Conservation (phyloP, 2,113 vertebrate genomes). For the Macroglossus sobrinus region DNA sequence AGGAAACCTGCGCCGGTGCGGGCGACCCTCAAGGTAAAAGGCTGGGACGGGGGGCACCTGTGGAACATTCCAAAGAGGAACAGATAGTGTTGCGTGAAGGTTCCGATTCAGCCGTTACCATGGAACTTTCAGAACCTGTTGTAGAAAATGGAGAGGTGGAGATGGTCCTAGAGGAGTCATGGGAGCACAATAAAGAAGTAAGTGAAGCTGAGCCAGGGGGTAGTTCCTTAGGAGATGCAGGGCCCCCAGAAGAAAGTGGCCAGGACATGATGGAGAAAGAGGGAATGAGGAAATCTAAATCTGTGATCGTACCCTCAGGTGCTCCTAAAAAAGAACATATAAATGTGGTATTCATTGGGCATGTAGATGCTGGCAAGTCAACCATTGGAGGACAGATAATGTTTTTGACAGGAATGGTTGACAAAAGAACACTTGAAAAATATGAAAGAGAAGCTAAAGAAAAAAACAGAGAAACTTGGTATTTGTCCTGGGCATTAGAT, state of each 20-base stretch:
- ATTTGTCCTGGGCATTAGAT: slow-evolving; percentile 98
- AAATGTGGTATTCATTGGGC: slow-evolving; percentile 98
- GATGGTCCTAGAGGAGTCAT: slow-evolving; percentile 91
- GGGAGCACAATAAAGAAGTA: slow-evolving; percentile 93
- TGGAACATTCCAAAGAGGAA: slow-evolving; percentile 80
- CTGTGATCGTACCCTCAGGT: slow-evolving; percentile 85
- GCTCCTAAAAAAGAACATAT: slow-evolving; percentile 97
- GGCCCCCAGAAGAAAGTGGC: slow-evolving; percentile 82
- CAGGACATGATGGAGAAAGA: slow-evolving; percentile 93
- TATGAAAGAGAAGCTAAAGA: slow-evolving; percentile 99
- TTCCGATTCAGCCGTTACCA: slow-evolving; percentile 85
- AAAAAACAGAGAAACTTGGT: slow-evolving; percentile 99
- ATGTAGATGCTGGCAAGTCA: slow-evolving; percentile 98
- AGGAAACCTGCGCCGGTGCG: slow-evolving; percentile 16
- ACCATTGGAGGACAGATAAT: slow-evolving; percentile 98
- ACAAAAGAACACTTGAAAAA: slow-evolving; percentile 98
- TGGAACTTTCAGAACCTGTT: slow-evolving; percentile 88
- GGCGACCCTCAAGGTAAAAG: slow-evolving; percentile 56
- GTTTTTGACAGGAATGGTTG: slow-evolving; percentile 96
- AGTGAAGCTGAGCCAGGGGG: slow-evolving; percentile 86
- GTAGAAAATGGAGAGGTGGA: slow-evolving; percentile 96
- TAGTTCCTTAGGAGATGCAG: slow-evolving; percentile 79
- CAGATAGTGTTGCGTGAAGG: slow-evolving; percentile 78
- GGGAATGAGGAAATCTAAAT: slow-evolving; percentile 90
- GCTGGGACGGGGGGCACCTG: slow-evolving; percentile 62